Conservation (phyloP, 1,140 invertebrate species). For the Bactericera cockerelli region DNA sequence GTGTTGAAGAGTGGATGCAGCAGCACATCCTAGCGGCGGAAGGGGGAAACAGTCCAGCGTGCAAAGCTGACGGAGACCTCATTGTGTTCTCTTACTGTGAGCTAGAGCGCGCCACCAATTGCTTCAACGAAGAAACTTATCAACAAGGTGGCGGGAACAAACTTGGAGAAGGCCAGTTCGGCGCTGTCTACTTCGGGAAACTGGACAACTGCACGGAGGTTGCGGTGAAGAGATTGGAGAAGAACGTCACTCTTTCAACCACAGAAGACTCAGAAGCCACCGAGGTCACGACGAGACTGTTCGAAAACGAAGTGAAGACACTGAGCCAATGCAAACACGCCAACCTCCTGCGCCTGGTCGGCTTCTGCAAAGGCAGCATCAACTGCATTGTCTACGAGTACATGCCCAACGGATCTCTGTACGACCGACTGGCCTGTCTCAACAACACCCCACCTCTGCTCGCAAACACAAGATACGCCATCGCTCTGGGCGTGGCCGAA, state of each 20-base stretch:
- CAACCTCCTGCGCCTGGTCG: slow-evolving; percentile 48
- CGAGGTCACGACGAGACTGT: slow-evolving; percentile 9
- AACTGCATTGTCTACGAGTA: slow-evolving; percentile 51
- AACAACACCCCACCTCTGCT: slow-evolving; percentile 27
- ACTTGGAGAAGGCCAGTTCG: slow-evolving; percentile 16
- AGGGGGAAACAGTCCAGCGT: not conserved
- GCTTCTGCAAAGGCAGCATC: slow-evolving; percentile 44
- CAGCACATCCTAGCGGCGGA: not conserved
- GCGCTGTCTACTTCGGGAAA: slow-evolving; percentile 15
- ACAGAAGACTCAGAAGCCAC: not conserved
- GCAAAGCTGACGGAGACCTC: not conserved
- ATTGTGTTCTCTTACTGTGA: not conserved
- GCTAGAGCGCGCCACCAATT: slow-evolving; percentile 12
- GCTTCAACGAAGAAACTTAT: slow-evolving; percentile 10
- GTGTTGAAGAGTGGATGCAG: not conserved
- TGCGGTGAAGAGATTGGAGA: slow-evolving; percentile 16
- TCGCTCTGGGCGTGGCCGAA: slow-evolving; percentile 41
- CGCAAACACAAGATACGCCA: slow-evolving; percentile 36
- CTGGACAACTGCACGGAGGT: slow-evolving; percentile 11
- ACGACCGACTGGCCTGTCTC: slow-evolving; percentile 36
- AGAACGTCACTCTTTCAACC: not conserved
- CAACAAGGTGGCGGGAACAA: not conserved
- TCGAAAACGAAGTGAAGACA: slow-evolving; percentile 17
- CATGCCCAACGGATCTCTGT: slow-evolving; percentile 48
- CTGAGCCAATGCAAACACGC: slow-evolving; percentile 15